phyloP scores from a whole-genome alignment of 1,140 invertebrate genomes.

The Calosoma granatense region DNA sequence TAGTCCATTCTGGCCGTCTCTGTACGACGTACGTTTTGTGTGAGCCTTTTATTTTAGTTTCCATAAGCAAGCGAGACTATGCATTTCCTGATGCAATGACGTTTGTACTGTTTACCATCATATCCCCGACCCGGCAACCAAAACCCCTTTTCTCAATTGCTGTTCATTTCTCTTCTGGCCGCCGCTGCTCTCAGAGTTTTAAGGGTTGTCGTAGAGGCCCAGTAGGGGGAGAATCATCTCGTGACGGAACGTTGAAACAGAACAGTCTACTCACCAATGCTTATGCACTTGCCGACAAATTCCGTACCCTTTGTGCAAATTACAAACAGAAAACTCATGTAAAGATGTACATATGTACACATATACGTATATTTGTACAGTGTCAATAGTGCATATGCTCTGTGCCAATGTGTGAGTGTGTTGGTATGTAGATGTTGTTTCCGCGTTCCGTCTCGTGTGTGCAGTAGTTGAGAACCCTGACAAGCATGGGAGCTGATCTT shows the following conservation, averaged over 20 bases:
- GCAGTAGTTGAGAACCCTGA: not conserved
- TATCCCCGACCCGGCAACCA: not conserved
- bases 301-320: too few species aligned
- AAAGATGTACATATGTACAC: too few species aligned
- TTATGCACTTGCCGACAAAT: too few species aligned
- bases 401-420: too few species aligned
- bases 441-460: not conserved
- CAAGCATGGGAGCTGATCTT: not conserved
- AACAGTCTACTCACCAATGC: too few species aligned
- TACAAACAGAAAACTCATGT: too few species aligned
- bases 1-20: not conserved
- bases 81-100: slow-evolving; percentile 31
- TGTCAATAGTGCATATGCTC: too few species aligned
- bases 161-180: not conserved
- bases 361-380: too few species aligned
- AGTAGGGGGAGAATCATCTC: not conserved
- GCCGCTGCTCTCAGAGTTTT: not conserved
- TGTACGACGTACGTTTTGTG: not conserved
- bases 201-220: not conserved
- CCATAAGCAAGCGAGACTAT: slow-evolving; percentile 14
- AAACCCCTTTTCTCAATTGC: not conserved
- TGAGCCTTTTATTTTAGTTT: slow-evolving; percentile 14
- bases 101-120: slow-evolving; percentile 14
- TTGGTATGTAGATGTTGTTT: too few species aligned
- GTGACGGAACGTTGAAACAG: not conserved